phyloP scores from a whole-genome alignment of 2,888 invertebrate species.

The Urechis unicinctus region DNA sequence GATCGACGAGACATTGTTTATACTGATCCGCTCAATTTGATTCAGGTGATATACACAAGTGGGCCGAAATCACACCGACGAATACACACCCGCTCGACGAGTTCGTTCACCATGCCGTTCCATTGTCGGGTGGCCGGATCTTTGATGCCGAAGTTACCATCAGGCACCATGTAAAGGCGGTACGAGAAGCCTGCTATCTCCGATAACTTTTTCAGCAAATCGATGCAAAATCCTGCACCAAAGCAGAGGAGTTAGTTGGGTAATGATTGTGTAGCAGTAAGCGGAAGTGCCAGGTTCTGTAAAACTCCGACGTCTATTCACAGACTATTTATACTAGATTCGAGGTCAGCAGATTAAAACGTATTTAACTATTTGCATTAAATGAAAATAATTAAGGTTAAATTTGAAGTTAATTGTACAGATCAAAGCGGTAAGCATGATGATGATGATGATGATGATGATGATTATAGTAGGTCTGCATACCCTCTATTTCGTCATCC shows the following conservation, averaged over 20 bases:
- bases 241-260: not conserved
- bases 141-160: slow-evolving; percentile 9
- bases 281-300: not conserved
- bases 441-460: not conserved
- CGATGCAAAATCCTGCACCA: slow-evolving; percentile 9
- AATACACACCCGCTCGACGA: slow-evolving; percentile 13
- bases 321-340: no score
- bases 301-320: no score
- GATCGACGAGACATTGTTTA: no score
- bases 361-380: no score
- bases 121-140: slow-evolving; percentile 12
- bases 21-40: no score
- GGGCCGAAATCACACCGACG: no score
- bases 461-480: not conserved
- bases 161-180: slow-evolving; percentile 9
- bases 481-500: slow-evolving; percentile 10
- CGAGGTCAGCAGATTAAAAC: no score
- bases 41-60: no score
- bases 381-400: no score
- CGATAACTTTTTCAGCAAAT: slow-evolving; percentile 8
- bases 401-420: no score
- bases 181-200: slow-evolving; percentile 11
- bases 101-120: slow-evolving; percentile 13
- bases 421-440: no score
- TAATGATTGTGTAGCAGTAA: not conserved